Base-by-base conservation (phyloP, 1,140 invertebrate genomes). In the Gonatopus flavifemur region DNA sequence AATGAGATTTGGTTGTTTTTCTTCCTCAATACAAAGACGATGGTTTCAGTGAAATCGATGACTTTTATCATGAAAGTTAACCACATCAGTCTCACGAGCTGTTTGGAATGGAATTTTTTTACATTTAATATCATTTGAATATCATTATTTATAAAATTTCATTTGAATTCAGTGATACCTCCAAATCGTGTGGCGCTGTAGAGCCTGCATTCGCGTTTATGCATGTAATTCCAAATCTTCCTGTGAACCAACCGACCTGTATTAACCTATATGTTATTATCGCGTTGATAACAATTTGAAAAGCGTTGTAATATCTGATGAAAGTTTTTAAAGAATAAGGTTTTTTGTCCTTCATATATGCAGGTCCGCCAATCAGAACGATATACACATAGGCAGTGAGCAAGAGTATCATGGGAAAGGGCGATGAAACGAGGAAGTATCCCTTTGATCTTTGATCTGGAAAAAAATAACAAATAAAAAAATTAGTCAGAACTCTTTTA, bases 11-110 rank as follows among this genome's bases (percentile, higher is more conserved):
- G 87, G 5, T 80, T 80, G 9, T 83, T 65, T 58, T 86, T 88
- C 63, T 87, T 88, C n/a, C 86, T 72, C 18, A 89, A 55, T 12
- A 87, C 70, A 63, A 88, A 88, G 60, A 88, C 83, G 57, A 81
- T 7, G 0, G 76, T 78, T 46, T 78, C 76, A 0, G 65, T 30
- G 3, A 74, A 33, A 46, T 78, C 73, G 4, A 64, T 24, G 4
- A 72, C 9, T 60, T 77, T 78, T 13, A 81, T 35, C 40, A 76
- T 64, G 22, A 78, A 72, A 1, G 59, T 59, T 33, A 69, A 75
- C 55, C 76, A 77, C 8, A 59, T 62, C 3, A 49, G 50, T 7
- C 21, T 58, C 6, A 59, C 31, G 20, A 75, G 12, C 74, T 77
- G n/a, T 64, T 5, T 0, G 50, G 31, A n/a, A 65, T 46, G 33